These are phyloP conservation scores for Ctenomys sociabilis DNA, from an alignment of 2,113 vertebrate species.

Conservation along the genomic window DNA sequence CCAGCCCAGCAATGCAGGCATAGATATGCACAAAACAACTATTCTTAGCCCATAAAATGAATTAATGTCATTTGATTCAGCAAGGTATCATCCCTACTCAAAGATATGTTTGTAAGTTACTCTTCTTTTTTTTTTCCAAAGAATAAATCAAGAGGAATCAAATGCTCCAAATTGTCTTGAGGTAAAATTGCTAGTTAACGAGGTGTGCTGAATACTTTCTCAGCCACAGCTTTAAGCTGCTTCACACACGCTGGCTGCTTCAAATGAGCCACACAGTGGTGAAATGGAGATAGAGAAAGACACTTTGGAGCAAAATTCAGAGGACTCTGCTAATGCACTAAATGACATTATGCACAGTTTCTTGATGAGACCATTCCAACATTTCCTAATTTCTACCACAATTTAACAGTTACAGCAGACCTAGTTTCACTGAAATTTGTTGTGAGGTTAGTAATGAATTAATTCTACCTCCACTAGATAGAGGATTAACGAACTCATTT, in stretches of 20 bases:
- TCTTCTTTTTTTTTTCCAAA: not conserved
- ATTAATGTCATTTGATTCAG: slow-evolving; percentile 8
- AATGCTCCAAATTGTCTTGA: slow-evolving; percentile 49
- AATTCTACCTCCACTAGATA: slow-evolving; percentile 69
- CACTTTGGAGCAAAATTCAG: slow-evolving; percentile 59
- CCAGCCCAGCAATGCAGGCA: not conserved
- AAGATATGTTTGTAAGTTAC: not conserved
- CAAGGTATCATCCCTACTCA: not conserved
- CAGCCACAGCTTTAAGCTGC: slow-evolving; percentile 59
- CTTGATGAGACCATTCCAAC: slow-evolving; percentile 76
- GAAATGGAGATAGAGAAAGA: slow-evolving; percentile 69
- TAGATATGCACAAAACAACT: not conserved
- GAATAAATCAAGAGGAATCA: slow-evolving; percentile 57
- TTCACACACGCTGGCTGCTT: slow-evolving; percentile 69
- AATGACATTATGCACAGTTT: slow-evolving; percentile 64
- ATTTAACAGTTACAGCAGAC: slow-evolving; percentile 80
- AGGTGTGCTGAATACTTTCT: slow-evolving; percentile 75
- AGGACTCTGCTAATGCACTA: slow-evolving; percentile 56
- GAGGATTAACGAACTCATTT: slow-evolving; percentile 56
- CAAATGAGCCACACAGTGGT: slow-evolving; percentile 66
- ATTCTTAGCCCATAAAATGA: not conserved
- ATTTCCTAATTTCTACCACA: slow-evolving; percentile 75
- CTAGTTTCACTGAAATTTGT: slow-evolving; percentile 75
- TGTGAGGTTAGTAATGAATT: slow-evolving; percentile 74
- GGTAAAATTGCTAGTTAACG: slow-evolving; percentile 78